Base-by-base conservation (phyloP, 2,113 vertebrate species). In the Anas platyrhynchos region DNA sequence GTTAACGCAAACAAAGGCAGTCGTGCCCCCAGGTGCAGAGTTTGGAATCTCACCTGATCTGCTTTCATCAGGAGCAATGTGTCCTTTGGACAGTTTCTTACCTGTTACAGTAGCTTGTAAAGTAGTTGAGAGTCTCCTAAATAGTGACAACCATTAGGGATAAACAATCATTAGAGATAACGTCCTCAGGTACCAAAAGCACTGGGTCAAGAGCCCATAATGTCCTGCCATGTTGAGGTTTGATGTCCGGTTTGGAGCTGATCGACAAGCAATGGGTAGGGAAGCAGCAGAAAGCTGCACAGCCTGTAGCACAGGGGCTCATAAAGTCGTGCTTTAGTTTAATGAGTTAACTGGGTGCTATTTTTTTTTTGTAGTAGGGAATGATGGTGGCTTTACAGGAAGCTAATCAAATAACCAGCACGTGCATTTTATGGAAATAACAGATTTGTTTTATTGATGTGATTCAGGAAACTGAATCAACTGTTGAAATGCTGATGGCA, bases 221-320 rank as follows among this genome's bases (percentile, higher is more conserved):
- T 5, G 43, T 41, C 21, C 27, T 0, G 0, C n/a, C 48, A 14
- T 7, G 38, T 1, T 1, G 2, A 52, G 71, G 38, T 12, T 14
- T 20, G 8, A 16, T 0, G 0, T 31, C 18, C 27, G 8, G 41
- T 7, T 0, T 11, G 86, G 76, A 83, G 55, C 32, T n/a, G 72
- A 74, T 78, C 58, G 1, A 0, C 32, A 11, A 23, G 32, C 0
- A 1, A 3, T 5, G 44, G 29, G 11, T 7, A 17, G 55, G 79
- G 50, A 74, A 16, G 76, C 34, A 63, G 2, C 23, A 82, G 32
- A 54, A 66, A 52, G 11, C 12, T 13, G 17, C 15, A 59, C 59
- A 76, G 54, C 26, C 18, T 86, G 34, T 7, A 61, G n/a, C 4
- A 32, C 25, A 23, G 71, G 36, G 22, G 8, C 8, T 79, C 5